Evolutionary conservation across 2,888 invertebrate genomes (phyloP).

Genomic region (Melolontha melolontha): DNA sequence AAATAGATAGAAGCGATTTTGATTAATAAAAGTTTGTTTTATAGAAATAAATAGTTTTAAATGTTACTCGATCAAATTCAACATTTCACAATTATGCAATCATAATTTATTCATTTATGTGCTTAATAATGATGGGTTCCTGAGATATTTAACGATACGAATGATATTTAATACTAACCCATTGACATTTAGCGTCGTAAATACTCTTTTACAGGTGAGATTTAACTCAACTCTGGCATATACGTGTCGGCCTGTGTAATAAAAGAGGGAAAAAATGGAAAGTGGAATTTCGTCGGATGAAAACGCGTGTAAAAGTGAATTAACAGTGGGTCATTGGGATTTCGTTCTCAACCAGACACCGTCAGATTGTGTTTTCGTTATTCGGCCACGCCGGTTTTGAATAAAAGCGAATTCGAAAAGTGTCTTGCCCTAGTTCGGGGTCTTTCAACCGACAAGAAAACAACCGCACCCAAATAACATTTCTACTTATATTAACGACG

Average conservation of each 20-base stretch:
- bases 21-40: too few species aligned
- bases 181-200: slow-evolving; percentile 8
- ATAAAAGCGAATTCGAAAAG: slow-evolving; percentile 52
- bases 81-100: too few species aligned
- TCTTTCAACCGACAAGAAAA: slow-evolving; percentile 48
- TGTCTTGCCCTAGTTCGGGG: slow-evolving; percentile 48
- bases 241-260: neutral
- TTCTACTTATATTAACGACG: too few species aligned
- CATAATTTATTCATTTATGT: too few species aligned
- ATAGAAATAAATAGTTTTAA: too few species aligned
- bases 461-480: slow-evolving; percentile 40
- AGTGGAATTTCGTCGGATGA: slow-evolving; percentile 29
- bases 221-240: neutral
- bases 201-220: neutral
- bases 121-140: too few species aligned
- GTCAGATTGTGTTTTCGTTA: slow-evolving; percentile 10
- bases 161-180: slow-evolving; percentile 19
- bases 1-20: too few species aligned
- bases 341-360: neutral
- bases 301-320: slow-evolving; percentile 18
- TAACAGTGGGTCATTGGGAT: neutral
- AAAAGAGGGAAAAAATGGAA: slow-evolving; percentile 37
- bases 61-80: too few species aligned
- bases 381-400: slow-evolving; percentile 19
- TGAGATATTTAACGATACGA: neutral